Evolutionary conservation across 2,113 vertebrate species (phyloP), one percentile per base, ranked within the genome.

Genomic region (Catagonus wagneri): DNA sequence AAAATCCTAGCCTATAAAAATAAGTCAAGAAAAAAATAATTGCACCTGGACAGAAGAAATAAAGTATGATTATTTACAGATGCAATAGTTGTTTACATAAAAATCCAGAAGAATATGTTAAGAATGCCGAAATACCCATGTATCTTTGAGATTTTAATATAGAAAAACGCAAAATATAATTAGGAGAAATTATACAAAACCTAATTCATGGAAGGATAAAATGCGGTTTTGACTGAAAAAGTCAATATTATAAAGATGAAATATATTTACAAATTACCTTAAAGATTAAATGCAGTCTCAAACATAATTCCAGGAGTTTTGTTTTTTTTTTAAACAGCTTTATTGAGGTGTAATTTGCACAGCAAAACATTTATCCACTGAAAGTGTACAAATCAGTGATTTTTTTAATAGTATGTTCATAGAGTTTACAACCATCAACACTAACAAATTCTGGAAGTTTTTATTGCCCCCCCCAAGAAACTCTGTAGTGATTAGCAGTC

Each of bases 401-500:
- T 56, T 79, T 80, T 81, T 63, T 50, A 76, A 29, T 52, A 25
- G 9, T 23, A 54, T 86, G n/a, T 17, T 74, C 29, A 56, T 20
- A 50, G 17, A 29, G 9, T 50, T 56, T 36, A 20, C 6, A 65
- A 65, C n/a, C 0, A 14, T 36, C 32, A 52, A 5, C 17, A 36
- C 3, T 16, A 36, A 15, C 13, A 36, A 72, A 72, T 29, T 54
- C 58, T 52, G 75, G 52, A 52, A 32, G 1, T 17, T 36, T 32
- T 50, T 23, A 66, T 80, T 19, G 16, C 9, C 12, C 19, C 17
- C 9, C 12, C 19, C 13, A 3, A 19, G 19, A 89, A 58, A 9
- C 15, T 60, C 2, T 4, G 1, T 65, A 39, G 2, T 25, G 2
- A 7, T 27, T 22, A 54, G 2, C 1, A 34, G 14, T 25, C 25